Conservation (phyloP, 2,113 vertebrate genomes). For the Melanocharis versteri region DNA sequence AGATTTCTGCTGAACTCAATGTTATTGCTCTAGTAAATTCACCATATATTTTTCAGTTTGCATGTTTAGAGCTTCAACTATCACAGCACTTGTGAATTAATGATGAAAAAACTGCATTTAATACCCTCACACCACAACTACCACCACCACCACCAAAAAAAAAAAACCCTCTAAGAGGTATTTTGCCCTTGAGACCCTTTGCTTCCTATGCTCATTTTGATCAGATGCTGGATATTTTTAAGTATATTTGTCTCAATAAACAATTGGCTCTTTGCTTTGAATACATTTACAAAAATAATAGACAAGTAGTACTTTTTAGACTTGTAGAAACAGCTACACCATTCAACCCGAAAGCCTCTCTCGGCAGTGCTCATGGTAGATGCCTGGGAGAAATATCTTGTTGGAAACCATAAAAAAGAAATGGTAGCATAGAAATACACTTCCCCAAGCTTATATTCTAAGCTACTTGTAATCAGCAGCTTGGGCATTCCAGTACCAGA, state of each 20-base stretch:
- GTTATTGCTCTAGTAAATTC: background rate
- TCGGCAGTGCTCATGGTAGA: background rate
- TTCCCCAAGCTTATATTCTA: background rate
- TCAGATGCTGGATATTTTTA: background rate
- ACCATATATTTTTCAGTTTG: background rate
- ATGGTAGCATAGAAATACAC: background rate
- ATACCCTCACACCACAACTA: rapidly evolving
- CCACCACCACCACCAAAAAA: background rate
- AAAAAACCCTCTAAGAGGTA: background rate
- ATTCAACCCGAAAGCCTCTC: background rate
- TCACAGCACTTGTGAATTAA: conserved; percentile 13
- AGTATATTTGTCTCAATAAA: background rate
- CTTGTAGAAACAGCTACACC: background rate
- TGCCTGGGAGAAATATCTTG: background rate
- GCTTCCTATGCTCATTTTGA: background rate
- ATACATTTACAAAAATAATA: background rate
- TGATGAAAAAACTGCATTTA: conserved; percentile 7
- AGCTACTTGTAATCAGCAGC: background rate
- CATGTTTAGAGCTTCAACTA: background rate
- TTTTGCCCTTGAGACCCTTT: background rate
- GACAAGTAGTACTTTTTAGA: background rate
- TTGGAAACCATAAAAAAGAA: background rate
- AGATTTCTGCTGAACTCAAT: background rate
- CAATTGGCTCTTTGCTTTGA: background rate
- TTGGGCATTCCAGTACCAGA: background rate